phyloP scores from a whole-genome alignment of 2,888 invertebrate genomes.

The Cataglyphis cursor region DNA sequence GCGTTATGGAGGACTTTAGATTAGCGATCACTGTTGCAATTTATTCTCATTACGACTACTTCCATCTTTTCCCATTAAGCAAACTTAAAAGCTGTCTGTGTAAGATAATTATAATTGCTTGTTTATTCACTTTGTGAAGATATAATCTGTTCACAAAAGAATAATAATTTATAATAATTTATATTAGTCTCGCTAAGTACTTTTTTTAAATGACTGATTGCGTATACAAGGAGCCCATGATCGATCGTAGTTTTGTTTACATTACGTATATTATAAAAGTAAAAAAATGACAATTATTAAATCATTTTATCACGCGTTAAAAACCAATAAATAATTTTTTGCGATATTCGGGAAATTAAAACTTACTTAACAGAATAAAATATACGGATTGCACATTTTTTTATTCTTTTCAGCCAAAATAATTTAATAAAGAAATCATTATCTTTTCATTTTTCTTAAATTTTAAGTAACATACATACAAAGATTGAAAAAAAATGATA shows the following conservation, averaged over 20 bases:
- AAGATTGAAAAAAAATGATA: neutral
- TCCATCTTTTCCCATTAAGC: conserved; percentile 22
- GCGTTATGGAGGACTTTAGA: conserved; percentile 21
- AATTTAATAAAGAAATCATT: neutral
- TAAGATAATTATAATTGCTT: conserved; percentile 4
- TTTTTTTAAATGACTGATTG: conserved; percentile 1
- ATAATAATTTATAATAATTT: conserved; percentile 26
- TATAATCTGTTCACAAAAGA: conserved; percentile 20
- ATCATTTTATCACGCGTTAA: neutral
- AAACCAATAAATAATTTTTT: neutral
- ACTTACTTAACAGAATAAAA: neutral
- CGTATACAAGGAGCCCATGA: neutral
- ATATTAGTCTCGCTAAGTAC: neutral
- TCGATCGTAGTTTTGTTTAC: neutral
- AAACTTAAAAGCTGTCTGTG: conserved; percentile 26
- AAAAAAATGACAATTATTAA: neutral
- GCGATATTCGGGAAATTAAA: neutral
- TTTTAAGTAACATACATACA: neutral
- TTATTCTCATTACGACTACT: conserved; percentile 25
- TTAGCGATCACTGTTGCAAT: conserved; percentile 31
- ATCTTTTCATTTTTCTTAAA: neutral
- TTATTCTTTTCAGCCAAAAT: neutral
- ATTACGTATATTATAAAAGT: neutral
- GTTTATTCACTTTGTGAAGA: conserved; percentile 25
- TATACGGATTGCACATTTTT: neutral